These are phyloP conservation scores for Australoheros scitulus DNA, from an alignment of 2,113 vertebrate species.

Conservation along the genomic window DNA sequence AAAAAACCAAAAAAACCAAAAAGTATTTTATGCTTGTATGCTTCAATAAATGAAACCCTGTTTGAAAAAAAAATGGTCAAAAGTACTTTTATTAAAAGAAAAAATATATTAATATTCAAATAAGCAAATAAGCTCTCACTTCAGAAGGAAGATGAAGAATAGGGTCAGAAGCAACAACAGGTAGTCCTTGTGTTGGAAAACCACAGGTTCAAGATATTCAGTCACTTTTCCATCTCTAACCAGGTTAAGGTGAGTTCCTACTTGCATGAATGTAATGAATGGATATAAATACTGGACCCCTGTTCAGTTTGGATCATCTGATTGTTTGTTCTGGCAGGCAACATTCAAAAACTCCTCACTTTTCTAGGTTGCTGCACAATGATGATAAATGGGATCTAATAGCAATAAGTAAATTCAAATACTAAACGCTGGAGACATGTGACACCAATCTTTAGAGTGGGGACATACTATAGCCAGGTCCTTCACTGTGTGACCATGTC, in stretches of 20 bases:
- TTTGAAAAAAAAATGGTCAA: not conserved
- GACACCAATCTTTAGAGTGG: not conserved
- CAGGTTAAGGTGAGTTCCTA: not conserved
- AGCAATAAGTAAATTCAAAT: slow-evolving; percentile 1
- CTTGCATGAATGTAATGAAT: not conserved
- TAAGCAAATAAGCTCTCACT: not conserved
- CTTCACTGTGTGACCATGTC: too few relatives aligned
- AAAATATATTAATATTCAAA: not conserved
- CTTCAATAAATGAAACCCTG: not conserved
- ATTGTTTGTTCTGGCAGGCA: not conserved
- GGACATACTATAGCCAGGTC: not conserved
- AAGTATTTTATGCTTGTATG: not conserved
- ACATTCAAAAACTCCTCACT: not conserved
- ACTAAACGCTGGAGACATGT: not conserved
- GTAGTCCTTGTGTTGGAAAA: not conserved
- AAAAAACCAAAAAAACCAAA: not conserved
- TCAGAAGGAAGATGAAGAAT: not conserved
- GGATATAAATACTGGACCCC: not conserved
- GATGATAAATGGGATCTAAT: not conserved
- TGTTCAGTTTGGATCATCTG: not conserved
- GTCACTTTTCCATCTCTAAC: not conserved
- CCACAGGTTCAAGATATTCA: not conserved
- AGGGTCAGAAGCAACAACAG: not conserved
- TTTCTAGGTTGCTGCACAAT: not conserved
- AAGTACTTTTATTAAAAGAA: not conserved